Base-by-base conservation (phyloP, 2,888 invertebrate species). In the Stenolophus ochropezus region DNA sequence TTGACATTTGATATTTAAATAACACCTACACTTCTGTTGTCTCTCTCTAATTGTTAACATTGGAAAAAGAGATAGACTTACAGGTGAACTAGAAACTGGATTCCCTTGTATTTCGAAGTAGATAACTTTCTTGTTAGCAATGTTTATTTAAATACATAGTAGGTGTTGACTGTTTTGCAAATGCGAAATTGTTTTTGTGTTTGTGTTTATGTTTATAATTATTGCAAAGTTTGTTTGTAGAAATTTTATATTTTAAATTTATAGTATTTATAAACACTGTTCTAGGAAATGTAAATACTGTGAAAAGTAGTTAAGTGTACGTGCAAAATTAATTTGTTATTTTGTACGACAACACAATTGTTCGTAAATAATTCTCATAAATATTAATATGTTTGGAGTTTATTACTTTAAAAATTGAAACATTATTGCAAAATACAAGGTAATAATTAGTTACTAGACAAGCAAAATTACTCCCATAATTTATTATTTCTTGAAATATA, bases 1-100 rank as follows among this genome's bases (percentile, higher is more conserved):
- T 56, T 56, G 56, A 56, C 56, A 56, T 56, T 56, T 56, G 56
- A 56, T 56, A 56, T 56, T 56, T 56, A 56, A 56, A 56, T 56
- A 56, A 11, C 56, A 56, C 56, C 56, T 56, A 56, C 21, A n/a
- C n/a, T 6, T 6, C 3, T 20, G 8, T 56, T 56, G 18, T 20
- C 8, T 21, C 20, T 21, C 11, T 56, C 56, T 56, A 56, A 21
- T 56, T 56, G 56, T 18, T 53, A 53, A 53, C 56, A 21, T 56
- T 56, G 20, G 20, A 56, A 56, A 56, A 56, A 56, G 56, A 56
- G 56, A 56, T 5, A 56, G 18, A 6, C 18, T 8, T 8, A 20
- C 56, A 18, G 56, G 56, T 56, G 56, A 21, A 56, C 56, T 20
- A 56, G 56, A 56, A 56, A 56, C 56, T 56, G 2, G 56, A 56